Evolutionary conservation across 2,113 vertebrate species (phyloP), one percentile per base, ranked within the genome.

Genomic region (Tamias sibiricus): DNA sequence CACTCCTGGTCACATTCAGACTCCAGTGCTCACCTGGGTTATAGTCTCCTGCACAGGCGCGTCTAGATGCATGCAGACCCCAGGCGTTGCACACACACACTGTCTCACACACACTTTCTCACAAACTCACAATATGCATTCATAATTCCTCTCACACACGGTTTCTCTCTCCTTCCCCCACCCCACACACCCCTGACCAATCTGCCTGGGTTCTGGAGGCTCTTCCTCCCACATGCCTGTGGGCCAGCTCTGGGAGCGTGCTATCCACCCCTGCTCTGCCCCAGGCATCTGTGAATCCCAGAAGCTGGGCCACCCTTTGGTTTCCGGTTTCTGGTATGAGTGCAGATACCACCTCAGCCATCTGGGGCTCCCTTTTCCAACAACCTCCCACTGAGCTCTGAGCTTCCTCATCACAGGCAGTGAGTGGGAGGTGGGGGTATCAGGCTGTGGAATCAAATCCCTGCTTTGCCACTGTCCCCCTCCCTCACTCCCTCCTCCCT

Each of bases 331-430:
- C 37, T 52, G 64, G 64, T 4, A 4, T 42, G 37, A 62, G 32
- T 7, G 22, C 0, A 22, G 49, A 12, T 11, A 37, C 19, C 12
- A 28, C 4, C 40, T 57, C 62, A 26, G n/a, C n/a, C n/a, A 2
- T 47, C n/a, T n/a, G 17, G 13, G 57, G 35, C n/a, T 77, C 69
- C 49, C 54, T 22, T 76, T 68, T 72, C 0, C 2, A 30, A 4
- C 1, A 1, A 4, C 2, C 1, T 1, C 13, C 4, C n/a, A 4
- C 20, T 0, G 28, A 69, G 42, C 76, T 13, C 90, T 19, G 19
- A 30, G 30, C 54, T 52, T 6, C 64, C 30, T 64, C 57, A 28
- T 37, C 64, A 16, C 28, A 16, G 69, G 37, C 10, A 17, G n/a
- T 42, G 54, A 17, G n/a, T 42, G 54, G 2, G 1, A 13, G 52